These are phyloP conservation scores for Nymphalis polychloros DNA, from an alignment of 2,888 invertebrate species.

Conservation along the genomic window DNA sequence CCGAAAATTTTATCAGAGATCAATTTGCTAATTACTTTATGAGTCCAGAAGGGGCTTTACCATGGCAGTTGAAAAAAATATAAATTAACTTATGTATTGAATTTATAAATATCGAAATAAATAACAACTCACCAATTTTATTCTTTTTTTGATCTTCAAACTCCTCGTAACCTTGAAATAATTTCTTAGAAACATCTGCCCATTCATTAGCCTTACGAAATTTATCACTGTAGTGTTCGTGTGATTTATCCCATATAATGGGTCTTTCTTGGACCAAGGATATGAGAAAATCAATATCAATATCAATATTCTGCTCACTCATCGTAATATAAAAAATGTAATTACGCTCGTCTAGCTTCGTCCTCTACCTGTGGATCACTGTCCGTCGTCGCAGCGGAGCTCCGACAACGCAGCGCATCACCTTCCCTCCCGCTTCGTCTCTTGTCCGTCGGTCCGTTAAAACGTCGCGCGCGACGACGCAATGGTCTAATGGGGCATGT, in stretches of 20 bases:
- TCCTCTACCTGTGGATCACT: constrained; percentile 17
- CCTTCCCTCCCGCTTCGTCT: constrained; percentile 29
- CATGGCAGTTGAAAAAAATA: constrained; percentile 32
- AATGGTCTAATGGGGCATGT: constrained; percentile 9
- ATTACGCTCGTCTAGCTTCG: background rate
- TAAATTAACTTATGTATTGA: constrained; percentile 4
- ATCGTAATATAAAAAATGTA: constrained; percentile 31
- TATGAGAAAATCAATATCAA: too few species aligned
- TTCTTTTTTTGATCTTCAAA: too few species aligned
- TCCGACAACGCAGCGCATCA: constrained; percentile 33
- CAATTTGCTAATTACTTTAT: constrained; percentile 43
- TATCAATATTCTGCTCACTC: constrained; percentile 43
- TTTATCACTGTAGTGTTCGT: constrained; percentile 12
- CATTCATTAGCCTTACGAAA: too few species aligned
- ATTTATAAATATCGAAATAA: too few species aligned
- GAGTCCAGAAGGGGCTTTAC: constrained; percentile 39
- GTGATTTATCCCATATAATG: constrained; percentile 24
- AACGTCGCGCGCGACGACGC: constrained; percentile 20
- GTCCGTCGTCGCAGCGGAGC: constrained; percentile 31
- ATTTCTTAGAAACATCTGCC: too few species aligned
- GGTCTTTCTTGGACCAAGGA: constrained; percentile 42
- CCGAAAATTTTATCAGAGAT: constrained; percentile 39
- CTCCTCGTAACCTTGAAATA: too few species aligned
- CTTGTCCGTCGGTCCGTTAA: constrained; percentile 28
- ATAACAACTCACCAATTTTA: too few species aligned